Base-by-base conservation (phyloP, 2,888 invertebrate genomes). In the Limnephilus marmoratus region DNA sequence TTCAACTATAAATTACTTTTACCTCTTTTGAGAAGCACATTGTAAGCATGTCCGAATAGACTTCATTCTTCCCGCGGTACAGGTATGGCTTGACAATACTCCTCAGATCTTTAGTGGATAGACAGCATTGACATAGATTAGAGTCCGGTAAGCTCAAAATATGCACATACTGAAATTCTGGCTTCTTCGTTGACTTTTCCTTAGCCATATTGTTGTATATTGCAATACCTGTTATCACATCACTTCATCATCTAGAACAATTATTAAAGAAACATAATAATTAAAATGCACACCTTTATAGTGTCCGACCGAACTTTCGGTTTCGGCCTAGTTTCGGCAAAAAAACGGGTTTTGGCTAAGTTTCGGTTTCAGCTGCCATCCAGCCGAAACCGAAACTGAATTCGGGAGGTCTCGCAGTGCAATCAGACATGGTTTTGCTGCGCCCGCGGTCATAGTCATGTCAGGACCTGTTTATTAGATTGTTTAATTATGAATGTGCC, bases 61-160 rank as follows among this genome's bases (percentile, higher is more conserved):
- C n/a, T 86, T 93, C 93, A 82, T 82, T 83, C 68, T 90, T 92
- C 29, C 93, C 93, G n/a, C 91, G 91, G 82, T 91, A 92, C 86
- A 92, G 68, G 80, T 93, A 93, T 7, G 93, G 93, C 83, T 91
- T 92, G 15, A 81, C 34, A 81, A 93, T 93, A 81, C 90, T 90
- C 41, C 92, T 91, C 18, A 93, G 87, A 85, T 91, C 89, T 80
- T 92, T 92, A 3, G 85, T 81, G 29, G 93, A 88, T 11, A 93
- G 89, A 85, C 93, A 93, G 49, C 93, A 93, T 45, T 90, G 93
- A 29, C 93, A 93, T n/a, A 93, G 5, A 53, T 45, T 18, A 9
- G 81, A 31, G 1, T 31, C 45, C 24, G 80, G 29, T 68, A 68
- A 68, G 31, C 45, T 41, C 3, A 34, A 37, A n/a, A 80, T n/a